Evolutionary conservation across 1,140 invertebrate species (phyloP).

Genomic region (Diabrotica undecimpunctata): DNA sequence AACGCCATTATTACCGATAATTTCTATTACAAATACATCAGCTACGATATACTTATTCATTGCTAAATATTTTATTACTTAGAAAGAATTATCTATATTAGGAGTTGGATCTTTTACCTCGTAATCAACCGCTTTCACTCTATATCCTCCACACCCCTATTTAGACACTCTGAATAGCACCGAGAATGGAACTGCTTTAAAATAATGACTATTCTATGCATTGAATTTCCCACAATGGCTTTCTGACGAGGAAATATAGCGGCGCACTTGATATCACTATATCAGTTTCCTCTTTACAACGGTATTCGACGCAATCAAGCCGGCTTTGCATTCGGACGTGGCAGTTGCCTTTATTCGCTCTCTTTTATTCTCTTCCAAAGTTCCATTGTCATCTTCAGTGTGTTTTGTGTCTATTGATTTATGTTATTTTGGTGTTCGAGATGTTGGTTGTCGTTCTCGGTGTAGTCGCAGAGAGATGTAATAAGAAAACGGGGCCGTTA

Average conservation of each 20-base stretch:
- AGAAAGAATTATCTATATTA: no score
- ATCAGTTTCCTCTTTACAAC: conserved; percentile 24
- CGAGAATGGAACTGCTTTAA: conserved; percentile 20
- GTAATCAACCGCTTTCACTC: no score
- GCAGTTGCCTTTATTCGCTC: conserved; percentile 14
- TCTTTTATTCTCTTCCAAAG: neutral
- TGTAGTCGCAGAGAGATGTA: neutral
- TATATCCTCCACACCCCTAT: no score
- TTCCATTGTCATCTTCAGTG: neutral
- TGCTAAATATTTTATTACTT: no score
- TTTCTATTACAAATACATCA: no score
- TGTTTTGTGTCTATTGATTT: conserved; percentile 1
- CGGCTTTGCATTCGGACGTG: conserved; percentile 23
- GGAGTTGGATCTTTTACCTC: no score
- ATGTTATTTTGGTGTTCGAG: neutral
- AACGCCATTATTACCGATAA: no score
- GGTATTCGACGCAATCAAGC: conserved; percentile 19
- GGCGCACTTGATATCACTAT: conserved; percentile 20
- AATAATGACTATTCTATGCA: conserved; percentile 35
- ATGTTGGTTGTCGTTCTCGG: neutral
- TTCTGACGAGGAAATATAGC: conserved; percentile 31
- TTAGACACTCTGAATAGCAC: neutral
- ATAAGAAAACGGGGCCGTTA: neutral
- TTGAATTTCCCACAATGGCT: conserved; percentile 30
- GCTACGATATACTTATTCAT: no score